Percentiles rank a stretch among this genome's conserved stretches.
Conservation (phyloP, 2,113 vertebrate genomes). For the Enhydra lutris region DNA sequence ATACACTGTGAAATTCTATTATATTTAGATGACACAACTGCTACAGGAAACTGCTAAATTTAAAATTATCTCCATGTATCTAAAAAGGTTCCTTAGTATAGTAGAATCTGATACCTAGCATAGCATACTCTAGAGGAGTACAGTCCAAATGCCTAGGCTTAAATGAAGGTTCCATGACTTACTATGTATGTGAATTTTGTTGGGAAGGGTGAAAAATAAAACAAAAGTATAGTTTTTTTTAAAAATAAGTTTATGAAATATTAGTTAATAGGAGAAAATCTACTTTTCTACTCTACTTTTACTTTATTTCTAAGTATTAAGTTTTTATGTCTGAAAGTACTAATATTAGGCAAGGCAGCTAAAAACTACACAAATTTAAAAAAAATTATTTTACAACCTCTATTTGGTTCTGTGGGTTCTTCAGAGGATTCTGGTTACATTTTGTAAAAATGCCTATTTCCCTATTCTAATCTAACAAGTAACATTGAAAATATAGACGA, state of each 20-base stretch:
- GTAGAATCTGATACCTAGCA: not conserved
- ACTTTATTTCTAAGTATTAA: not conserved
- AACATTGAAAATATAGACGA: not conserved
- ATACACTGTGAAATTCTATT: not conserved
- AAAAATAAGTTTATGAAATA: not conserved
- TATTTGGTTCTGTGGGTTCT: not conserved
- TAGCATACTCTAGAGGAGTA: not conserved
- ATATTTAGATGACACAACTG: not conserved
- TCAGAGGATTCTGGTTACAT: not conserved
- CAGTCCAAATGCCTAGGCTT: not conserved
- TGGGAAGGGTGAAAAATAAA: not conserved
- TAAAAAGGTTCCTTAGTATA: not conserved
- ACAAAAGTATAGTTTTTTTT: not conserved
- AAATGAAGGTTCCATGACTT: not conserved
- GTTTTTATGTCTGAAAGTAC: not conserved
- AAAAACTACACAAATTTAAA: not conserved
- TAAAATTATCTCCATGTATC: not conserved
- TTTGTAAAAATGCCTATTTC: slow-evolving; percentile 6
- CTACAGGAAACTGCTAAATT: not conserved
- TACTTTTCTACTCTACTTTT: not conserved
- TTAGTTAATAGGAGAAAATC: not conserved
- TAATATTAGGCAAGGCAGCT: not conserved
- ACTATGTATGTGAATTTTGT: not conserved
- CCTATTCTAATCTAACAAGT: not conserved
- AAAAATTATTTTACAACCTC: not conserved